Base-by-base conservation (phyloP, 2,113 vertebrate genomes). In the Alligator mississippiensis region DNA sequence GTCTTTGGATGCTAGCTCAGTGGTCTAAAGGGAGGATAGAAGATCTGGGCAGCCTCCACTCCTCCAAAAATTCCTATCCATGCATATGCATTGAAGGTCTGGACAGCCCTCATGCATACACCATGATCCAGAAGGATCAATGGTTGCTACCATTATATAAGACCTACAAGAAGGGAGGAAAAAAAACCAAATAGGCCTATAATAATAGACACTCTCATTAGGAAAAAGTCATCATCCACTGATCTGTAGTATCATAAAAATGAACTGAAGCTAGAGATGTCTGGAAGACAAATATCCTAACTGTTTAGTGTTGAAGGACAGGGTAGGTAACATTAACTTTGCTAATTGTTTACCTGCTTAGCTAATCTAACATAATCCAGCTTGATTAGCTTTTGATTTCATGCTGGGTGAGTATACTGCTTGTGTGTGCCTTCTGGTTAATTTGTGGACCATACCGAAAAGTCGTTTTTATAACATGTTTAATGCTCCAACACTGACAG, bases 381-480 rank as follows among this genome's bases (percentile, higher is more conserved):
- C 0, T 93, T 96, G 94, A 97, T 96, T 97, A 97, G 97, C 90
- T 98, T 97, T 96, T 97, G 97, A 97, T 98, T 98, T 98, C 97
- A 97, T 97, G 97, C 96, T 96, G 92, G 93, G 62, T 98, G 96
- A 93, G 84, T 96, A 96, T 96, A 97, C 87, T 62, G 95, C 97
- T 97, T 95, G 95, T 30, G 16, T 89, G 94, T 47, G 88, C 96
- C 96, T 97, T 92, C 95, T 91, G n/a, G 85, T 89, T 93, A 94
- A 93, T 98, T 97, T 97, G 97, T 98, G 97, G 97, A 97, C 97
- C 96, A 34, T 97, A 91, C 92, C 82, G 89, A 97, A 96, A 97
- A 98, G 97, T 94, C 92, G 96, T 96, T 97, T 97, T 97, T 97
- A 97, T 96, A 95, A 96, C 63, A 68, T 18, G 90, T 97, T 98